phyloP scores from a whole-genome alignment of 35 echinoderm and acorn worm species.

The Anneissia japonica region DNA sequence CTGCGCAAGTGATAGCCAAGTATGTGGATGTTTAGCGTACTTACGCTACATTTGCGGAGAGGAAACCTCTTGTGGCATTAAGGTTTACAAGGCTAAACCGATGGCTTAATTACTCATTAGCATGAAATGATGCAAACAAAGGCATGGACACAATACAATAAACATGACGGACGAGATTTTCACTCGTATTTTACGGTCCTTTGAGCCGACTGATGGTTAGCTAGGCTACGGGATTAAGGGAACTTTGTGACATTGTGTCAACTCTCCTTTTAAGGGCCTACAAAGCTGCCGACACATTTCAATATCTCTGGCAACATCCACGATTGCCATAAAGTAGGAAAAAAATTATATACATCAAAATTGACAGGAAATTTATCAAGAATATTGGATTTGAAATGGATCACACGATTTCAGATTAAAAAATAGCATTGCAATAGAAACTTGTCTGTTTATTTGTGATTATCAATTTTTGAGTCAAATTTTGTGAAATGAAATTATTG shows the following conservation, averaged over 20 bases:
- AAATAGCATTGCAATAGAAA: too few relatives aligned
- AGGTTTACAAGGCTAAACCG: neutral
- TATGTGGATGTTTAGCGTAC: neutral
- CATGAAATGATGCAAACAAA: neutral
- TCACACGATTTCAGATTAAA: too few relatives aligned
- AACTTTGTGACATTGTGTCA: neutral
- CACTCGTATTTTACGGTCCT: neutral
- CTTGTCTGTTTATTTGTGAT: too few relatives aligned
- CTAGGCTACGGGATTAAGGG: neutral
- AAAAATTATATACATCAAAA: too few relatives aligned
- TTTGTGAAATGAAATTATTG: too few relatives aligned
- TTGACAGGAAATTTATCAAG: too few relatives aligned
- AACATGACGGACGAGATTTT: neutral
- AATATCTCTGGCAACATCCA: neutral
- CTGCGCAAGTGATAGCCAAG: neutral
- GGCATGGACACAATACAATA: neutral
- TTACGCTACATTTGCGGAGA: neutral
- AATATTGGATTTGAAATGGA: too few relatives aligned
- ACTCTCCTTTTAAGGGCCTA: neutral
- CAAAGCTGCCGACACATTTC: neutral
- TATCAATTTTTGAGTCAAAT: too few relatives aligned
- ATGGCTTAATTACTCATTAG: neutral
- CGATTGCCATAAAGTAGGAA: too few relatives aligned
- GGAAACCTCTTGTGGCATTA: neutral
- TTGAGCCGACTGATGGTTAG: neutral